Evolutionary conservation across 2,888 invertebrate species (phyloP), one percentile per base, ranked within the genome.

Genomic region (Scaptomyza parva): DNA sequence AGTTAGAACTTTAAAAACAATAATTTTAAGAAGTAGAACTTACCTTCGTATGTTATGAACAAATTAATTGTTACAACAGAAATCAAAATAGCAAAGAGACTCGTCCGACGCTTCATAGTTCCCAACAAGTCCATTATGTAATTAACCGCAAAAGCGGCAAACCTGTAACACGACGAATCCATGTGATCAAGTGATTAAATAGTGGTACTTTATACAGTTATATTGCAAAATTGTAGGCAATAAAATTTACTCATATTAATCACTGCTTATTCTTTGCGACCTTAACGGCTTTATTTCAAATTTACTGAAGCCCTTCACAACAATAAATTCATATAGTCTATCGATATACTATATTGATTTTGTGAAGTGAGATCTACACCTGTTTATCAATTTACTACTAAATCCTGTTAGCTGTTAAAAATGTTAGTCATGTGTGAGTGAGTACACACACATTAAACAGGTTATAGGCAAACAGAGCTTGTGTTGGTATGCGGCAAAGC

Each of bases 91-190:
- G 47, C 43, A 17, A 70, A 20, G 11, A 63, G 41, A 11, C 44
- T 5, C 44, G 48, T 54, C 12, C 44, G 61, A 22, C 43, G 26
- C 24, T 26, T 22, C 14, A 45, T 26, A 45, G 26, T n/a, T 5
- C 8, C 28, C 28, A 35, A 26, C 22, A 35, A 24, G 57, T 77
- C 75, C 86, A 89, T 86, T 70, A 52, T 69, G 63, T 9, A 39
- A 54, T 54, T 14, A 30, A 61, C 72, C 60, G 76, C 76, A 41
- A 44, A 51, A 61, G 72, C 73, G 66, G 72, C 26, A 65, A 71
- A 41, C 43, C 64, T 67, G 22, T 43, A 30, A 45, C 24, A 54
- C 35, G 51, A 48, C 55, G 20, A n/a, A n/a, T n/a, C n/a, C n/a
- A n/a, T n/a, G n/a, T n/a, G n/a, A n/a, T n/a, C n/a, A n/a, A n/a